Evolutionary conservation across 2,888 invertebrate genomes (phyloP), one percentile per base, ranked within the genome.

Genomic region (Dryomyza anilis): DNA sequence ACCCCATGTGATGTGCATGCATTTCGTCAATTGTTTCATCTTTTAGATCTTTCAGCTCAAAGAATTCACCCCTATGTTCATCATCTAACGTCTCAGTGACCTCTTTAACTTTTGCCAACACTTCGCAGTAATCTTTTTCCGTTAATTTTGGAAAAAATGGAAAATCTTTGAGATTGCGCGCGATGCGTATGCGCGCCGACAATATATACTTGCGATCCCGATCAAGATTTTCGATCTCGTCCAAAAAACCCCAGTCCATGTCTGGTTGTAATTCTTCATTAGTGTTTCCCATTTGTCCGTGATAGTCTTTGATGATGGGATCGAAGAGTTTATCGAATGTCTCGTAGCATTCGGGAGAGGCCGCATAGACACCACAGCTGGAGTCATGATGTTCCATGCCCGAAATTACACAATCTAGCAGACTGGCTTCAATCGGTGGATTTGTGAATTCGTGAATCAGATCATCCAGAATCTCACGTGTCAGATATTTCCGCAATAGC

Each of bases 91-190:
- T 70, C 67, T 81, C 80, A 10, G 85, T 77, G 7, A 82, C 83
- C 4, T 71, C 69, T 33, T 75, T 77, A 45, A 84, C 78, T 78
- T 86, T 87, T 30, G 85, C 83, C 77, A 89, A 86, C 82, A 90
- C 86, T 73, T 89, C 87, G 62, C 79, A 78, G 78, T 88, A 89
- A 79, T 89, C 87, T 52, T 84, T 83, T 79, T 88, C 86, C 7
- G 85, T 87, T 73, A 90, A 84, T 76, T 87, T 88, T 2, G 89
- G 87, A 82, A 89, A 89, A 83, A 89, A 89, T 23, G 89, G 88
- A 77, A 85, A 87, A 53, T 87, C 88, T 66, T 83, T 81, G 56
- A 86, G 75, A 71, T 87, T 88, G 68, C 90, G 86, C 14, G 87
- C 88, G 76, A 88, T 86, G 48, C 89, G 86, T 62, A 90, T 86